Percentiles rank a stretch among this genome's conserved stretches.
Evolutionary conservation across 1,140 invertebrate species (phyloP).

Genomic region (Ceratosolen fusciceps): DNA sequence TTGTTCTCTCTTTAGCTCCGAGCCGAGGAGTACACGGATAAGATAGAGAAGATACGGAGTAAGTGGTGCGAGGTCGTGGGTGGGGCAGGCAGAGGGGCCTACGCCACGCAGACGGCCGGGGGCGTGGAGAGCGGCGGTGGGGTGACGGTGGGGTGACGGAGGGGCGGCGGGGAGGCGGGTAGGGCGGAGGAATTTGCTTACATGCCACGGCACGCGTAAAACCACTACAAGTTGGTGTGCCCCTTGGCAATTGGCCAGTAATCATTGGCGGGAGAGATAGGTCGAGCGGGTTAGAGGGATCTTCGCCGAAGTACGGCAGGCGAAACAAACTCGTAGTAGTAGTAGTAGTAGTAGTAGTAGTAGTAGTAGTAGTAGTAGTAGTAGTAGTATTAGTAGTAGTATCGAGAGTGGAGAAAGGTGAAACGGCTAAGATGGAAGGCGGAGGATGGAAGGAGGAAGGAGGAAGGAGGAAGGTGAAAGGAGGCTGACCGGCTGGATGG

Average conservation of each 20-base stretch:
- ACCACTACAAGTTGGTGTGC: not conserved
- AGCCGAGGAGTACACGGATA: too few relatives aligned
- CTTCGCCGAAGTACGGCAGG: too few relatives aligned
- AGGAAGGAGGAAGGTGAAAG: not conserved
- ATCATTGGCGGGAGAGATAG: slow-evolving; percentile 31
- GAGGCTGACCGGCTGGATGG: too few relatives aligned
- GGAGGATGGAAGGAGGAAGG: not conserved
- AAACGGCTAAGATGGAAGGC: not conserved
- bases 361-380: too few relatives aligned
- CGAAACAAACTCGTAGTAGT: too few relatives aligned
- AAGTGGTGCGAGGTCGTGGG: too few relatives aligned
- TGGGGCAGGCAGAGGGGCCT: too few relatives aligned
- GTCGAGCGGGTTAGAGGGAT: not conserved
- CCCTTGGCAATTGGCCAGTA: slow-evolving; percentile 20
- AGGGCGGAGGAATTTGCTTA: not conserved
- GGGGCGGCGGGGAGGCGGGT: not conserved
- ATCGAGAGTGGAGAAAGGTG: not conserved
- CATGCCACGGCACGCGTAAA: slow-evolving; percentile 24
- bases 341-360: too few relatives aligned
- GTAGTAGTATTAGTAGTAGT: too few relatives aligned
- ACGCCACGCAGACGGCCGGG: too few relatives aligned
- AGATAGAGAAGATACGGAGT: too few relatives aligned
- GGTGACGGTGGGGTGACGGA: not conserved
- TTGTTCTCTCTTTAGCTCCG: not conserved
- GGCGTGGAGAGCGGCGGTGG: too few relatives aligned